A percentile compares a stretch with the other conserved stretches of the same genome.
These are phyloP conservation scores for Liopterus haemorrhoidalis DNA, from an alignment of 2,888 invertebrate species.

Conservation along the genomic window DNA sequence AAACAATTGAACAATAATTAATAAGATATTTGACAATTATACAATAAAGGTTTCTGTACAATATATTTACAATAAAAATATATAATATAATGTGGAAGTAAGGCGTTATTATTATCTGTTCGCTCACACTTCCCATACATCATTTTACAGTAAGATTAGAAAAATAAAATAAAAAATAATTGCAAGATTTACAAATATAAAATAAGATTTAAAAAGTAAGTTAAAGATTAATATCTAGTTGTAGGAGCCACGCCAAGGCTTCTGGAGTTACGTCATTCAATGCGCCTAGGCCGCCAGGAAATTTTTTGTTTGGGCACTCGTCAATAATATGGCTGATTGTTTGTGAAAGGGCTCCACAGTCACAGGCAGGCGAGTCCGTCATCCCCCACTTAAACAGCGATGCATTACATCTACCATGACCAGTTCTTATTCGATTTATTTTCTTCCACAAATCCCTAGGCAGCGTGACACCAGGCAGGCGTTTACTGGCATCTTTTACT, in stretches of 20 bases:
- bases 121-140: too few species aligned
- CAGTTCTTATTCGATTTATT: neutral
- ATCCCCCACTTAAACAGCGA: neutral
- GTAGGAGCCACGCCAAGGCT: neutral
- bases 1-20: too few species aligned
- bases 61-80: too few species aligned
- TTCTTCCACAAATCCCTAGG: slow-evolving; percentile 1
- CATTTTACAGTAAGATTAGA: too few species aligned
- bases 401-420: neutral
- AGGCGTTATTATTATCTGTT: too few species aligned
- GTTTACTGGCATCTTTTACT: neutral
- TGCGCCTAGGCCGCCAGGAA: neutral
- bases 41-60: too few species aligned
- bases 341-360: neutral
- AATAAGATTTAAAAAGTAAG: too few species aligned
- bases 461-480: neutral
- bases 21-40: too few species aligned
- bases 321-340: neutral
- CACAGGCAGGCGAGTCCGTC: neutral
- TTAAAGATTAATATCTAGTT: neutral
- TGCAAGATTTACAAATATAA: too few species aligned
- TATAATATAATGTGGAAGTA: too few species aligned
- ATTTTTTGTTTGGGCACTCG: neutral
- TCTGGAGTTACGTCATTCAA: neutral
- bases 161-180: too few species aligned